These are phyloP conservation scores for Amphibalanus amphitrite DNA, from an alignment of 1,140 invertebrate genomes.

Conservation along the genomic window DNA sequence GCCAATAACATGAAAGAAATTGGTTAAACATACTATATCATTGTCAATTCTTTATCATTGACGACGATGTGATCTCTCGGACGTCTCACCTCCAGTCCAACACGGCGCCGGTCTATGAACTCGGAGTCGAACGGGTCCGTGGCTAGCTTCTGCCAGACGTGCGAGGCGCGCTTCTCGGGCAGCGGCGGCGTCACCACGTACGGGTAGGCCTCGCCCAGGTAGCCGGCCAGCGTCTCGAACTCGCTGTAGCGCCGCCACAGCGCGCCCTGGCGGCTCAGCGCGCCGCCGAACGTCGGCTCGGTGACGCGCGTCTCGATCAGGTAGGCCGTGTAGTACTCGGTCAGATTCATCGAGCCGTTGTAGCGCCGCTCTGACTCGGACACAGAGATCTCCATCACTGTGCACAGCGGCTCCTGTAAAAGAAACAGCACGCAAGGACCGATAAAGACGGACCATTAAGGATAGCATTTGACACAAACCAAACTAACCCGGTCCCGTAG, in stretches of 20 bases:
- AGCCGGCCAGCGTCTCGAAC: constrained; percentile 59
- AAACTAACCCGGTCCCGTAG: no score
- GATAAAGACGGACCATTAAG: no score
- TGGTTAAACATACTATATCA: no score
- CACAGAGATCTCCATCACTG: constrained; percentile 62
- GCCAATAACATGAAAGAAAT: no score
- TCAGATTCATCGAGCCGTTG: constrained; percentile 54
- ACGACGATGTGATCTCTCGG: no score
- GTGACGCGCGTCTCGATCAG: constrained; percentile 62
- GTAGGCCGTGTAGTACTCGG: constrained; percentile 68
- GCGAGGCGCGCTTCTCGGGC: constrained; percentile 61
- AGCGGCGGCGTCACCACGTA: constrained; percentile 58
- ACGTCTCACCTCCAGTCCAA: constrained; percentile 44
- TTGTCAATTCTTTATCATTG: no score
- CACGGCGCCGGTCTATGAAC: constrained; percentile 59
- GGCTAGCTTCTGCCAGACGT: constrained; percentile 56
- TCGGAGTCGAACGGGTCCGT: constrained; percentile 69
- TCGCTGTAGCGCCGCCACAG: constrained; percentile 68
- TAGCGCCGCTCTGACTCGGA: constrained; percentile 66
- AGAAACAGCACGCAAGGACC: no score
- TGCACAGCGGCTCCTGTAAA: constrained; percentile 44
- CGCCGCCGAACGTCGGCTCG: constrained; percentile 44
- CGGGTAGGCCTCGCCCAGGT: constrained; percentile 56
- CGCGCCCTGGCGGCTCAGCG: constrained; percentile 41
- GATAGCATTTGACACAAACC: no score